Evolutionary conservation across 2,797 vertebrate species (phyloP).

Genomic region (Spea hammondii): DNA sequence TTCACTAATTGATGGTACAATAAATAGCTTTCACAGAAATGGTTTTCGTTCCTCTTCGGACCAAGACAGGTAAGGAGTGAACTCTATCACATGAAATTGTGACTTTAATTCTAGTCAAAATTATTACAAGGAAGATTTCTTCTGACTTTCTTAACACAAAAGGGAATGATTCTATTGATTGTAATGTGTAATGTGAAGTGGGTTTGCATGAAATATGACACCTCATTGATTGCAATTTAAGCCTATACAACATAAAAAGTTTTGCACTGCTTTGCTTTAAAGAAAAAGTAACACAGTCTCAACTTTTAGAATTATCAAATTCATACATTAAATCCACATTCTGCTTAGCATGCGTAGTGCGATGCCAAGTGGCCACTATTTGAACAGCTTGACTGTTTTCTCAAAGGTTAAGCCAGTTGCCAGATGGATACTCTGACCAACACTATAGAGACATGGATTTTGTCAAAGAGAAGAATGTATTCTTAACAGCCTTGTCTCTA

Average conservation of each 20-base stretch:
- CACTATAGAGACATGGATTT: too few species aligned
- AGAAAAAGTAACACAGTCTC: background rate
- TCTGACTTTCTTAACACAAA: background rate
- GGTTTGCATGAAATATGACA: background rate
- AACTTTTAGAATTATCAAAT: background rate
- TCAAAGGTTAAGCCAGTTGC: too few species aligned
- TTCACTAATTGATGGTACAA: background rate
- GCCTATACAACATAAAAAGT: background rate
- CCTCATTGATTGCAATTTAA: background rate
- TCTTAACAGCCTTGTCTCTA: too few species aligned
- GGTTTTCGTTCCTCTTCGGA: background rate
- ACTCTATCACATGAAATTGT: background rate
- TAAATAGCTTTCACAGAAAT: conserved; percentile 2
- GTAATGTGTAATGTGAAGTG: background rate
- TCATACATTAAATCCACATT: too few species aligned
- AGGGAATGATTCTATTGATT: background rate
- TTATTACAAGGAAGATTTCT: background rate
- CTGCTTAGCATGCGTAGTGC: too few species aligned
- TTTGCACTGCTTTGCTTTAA: background rate
- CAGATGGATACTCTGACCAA: too few species aligned
- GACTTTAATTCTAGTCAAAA: too few species aligned
- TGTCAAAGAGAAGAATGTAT: too few species aligned
- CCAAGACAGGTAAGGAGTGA: background rate
- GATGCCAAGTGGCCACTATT: too few species aligned
- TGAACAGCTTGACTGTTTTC: too few species aligned